These are phyloP conservation scores for Mamestra configurata DNA, from an alignment of 1,140 invertebrate genomes.

Conservation along the genomic window DNA sequence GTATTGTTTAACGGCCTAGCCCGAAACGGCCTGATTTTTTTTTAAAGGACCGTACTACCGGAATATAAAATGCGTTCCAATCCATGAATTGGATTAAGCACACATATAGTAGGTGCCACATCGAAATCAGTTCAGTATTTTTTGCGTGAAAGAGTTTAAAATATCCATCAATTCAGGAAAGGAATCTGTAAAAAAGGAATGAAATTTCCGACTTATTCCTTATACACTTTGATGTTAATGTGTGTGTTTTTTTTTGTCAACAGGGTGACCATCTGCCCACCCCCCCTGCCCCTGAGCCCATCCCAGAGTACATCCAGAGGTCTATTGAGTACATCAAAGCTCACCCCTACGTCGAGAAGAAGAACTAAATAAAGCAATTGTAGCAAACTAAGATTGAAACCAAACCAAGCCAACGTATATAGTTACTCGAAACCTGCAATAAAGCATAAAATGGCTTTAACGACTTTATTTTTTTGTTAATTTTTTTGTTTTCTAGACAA, in stretches of 20 bases:
- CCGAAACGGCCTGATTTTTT: too few relatives aligned
- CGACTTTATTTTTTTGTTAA: constrained; percentile 46
- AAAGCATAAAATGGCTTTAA: constrained; percentile 48
- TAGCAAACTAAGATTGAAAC: not conserved
- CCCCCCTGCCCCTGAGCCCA: constrained; percentile 60
- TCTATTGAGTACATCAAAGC: constrained; percentile 61
- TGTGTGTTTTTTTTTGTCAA: constrained; percentile 50
- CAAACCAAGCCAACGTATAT: constrained; percentile 24
- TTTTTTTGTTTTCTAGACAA: constrained; percentile 47
- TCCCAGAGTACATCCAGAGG: constrained; percentile 66
- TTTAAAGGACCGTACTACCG: too few relatives aligned
- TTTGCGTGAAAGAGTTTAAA: too few relatives aligned
- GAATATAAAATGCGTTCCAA: too few relatives aligned
- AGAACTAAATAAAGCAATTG: constrained; percentile 46
- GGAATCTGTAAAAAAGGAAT: too few relatives aligned
- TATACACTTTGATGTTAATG: not conserved
- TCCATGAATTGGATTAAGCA: too few relatives aligned
- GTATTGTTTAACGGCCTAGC: too few relatives aligned
- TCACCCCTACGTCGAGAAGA: constrained; percentile 59
- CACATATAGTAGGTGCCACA: too few relatives aligned
- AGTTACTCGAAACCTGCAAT: not conserved
- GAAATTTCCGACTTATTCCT: not conserved
- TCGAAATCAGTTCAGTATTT: too few relatives aligned
- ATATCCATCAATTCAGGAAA: too few relatives aligned
- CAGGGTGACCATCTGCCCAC: constrained; percentile 66